phyloP scores from a whole-genome alignment of 2,113 vertebrate species.

The Oncorhynchus keta region DNA sequence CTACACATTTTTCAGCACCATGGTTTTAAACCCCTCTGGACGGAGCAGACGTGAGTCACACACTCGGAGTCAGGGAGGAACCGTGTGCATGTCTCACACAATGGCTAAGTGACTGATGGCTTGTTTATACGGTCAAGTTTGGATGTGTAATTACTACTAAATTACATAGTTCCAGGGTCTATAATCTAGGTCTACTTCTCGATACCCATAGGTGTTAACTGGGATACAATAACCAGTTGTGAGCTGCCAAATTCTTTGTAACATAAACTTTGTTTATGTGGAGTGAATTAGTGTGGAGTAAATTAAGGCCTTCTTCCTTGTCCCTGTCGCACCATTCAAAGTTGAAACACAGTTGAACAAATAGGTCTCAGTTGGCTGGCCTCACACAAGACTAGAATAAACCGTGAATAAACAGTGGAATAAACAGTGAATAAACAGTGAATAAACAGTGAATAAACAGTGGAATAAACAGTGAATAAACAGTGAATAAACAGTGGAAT shows the following conservation, averaged over 20 bases:
- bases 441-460: too few species aligned
- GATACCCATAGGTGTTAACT: too few species aligned
- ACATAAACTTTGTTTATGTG: neutral
- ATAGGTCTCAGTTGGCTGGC: neutral
- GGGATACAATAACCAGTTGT: too few species aligned
- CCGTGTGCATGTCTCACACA: too few species aligned
- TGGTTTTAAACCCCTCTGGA: neutral
- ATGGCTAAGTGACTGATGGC: neutral
- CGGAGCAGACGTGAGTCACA: neutral
- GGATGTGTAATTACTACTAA: neutral
- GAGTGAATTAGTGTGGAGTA: neutral
- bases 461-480: too few species aligned
- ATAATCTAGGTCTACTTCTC: neutral
- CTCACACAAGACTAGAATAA: conserved; percentile 13
- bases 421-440: too few species aligned
- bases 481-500: too few species aligned
- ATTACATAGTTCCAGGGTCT: neutral
- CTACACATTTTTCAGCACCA: neutral
- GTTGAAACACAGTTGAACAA: neutral
- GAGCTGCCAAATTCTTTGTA: neutral
- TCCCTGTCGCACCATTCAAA: neutral
- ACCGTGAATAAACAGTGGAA: neutral
- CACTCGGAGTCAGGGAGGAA: neutral
- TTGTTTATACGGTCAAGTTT: neutral
- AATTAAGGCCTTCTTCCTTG: neutral